Evolutionary conservation across 1,140 invertebrate genomes (phyloP).

Genomic region (Laodelphax striatellus): DNA sequence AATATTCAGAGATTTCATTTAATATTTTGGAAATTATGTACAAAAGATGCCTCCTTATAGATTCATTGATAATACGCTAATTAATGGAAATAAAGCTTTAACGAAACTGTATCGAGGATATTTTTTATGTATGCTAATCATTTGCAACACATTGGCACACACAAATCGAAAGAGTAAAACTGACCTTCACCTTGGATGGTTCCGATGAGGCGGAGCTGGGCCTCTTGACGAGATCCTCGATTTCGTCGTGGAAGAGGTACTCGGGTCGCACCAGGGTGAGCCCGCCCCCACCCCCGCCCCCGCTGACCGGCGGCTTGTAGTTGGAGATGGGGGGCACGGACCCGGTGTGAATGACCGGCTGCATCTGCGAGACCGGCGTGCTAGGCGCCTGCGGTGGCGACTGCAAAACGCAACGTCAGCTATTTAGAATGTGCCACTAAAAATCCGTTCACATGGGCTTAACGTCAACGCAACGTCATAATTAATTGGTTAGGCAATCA

Average conservation of each 20-base stretch:
- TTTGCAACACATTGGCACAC: constrained; percentile 11
- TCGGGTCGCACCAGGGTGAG: constrained; percentile 33
- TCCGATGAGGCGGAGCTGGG: constrained; percentile 31
- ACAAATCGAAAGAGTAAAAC: neutral
- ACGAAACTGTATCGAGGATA: too few relatives aligned
- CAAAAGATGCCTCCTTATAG: too few relatives aligned
- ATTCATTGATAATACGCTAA: too few relatives aligned
- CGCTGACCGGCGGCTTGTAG: neutral
- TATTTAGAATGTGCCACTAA: too few relatives aligned
- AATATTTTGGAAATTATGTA: too few relatives aligned
- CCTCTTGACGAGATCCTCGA: constrained; percentile 44
- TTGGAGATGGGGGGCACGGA: neutral
- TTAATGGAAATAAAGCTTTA: too few relatives aligned
- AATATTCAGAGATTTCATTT: too few relatives aligned
- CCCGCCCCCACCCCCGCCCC: neutral
- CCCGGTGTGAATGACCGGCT: neutral
- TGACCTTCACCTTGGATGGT: constrained; percentile 6
- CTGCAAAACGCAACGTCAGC: neutral
- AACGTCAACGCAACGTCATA: too few relatives aligned
- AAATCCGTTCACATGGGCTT: too few relatives aligned
- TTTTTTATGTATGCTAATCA: too few relatives aligned
- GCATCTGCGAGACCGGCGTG: neutral
- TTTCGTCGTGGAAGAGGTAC: constrained; percentile 49
- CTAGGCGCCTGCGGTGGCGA: neutral
- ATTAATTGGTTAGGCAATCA: too few relatives aligned